These are phyloP conservation scores for Parapristionchus giblindavisi DNA, from an alignment of 2,888 invertebrate species.

Conservation along the genomic window DNA sequence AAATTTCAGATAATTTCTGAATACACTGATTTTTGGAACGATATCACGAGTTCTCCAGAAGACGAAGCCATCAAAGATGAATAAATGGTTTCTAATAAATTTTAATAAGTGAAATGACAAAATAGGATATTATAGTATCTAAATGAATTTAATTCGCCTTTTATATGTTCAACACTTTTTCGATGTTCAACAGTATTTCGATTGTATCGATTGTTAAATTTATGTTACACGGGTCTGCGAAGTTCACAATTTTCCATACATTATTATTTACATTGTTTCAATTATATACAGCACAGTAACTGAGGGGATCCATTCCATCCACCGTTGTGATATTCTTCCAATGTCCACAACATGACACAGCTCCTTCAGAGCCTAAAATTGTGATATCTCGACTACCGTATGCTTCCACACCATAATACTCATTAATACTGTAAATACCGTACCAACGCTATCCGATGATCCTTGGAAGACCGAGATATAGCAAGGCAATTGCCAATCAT, in stretches of 20 bases:
- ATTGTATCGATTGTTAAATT: too few relatives aligned
- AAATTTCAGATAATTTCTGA: neutral
- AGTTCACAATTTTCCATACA: too few relatives aligned
- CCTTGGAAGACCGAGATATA: slow-evolving; percentile 29
- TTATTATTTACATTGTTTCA: too few relatives aligned
- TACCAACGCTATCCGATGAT: neutral
- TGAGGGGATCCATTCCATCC: neutral
- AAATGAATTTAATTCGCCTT: too few relatives aligned
- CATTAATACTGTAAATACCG: neutral
- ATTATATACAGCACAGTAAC: slow-evolving; percentile 17
- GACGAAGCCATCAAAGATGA: too few relatives aligned
- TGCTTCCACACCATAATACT: neutral
- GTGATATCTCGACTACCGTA: neutral
- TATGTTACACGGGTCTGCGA: too few relatives aligned
- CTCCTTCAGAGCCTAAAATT: slow-evolving; percentile 25
- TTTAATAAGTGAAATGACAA: too few relatives aligned
- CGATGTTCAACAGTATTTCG: too few relatives aligned
- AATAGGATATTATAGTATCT: too few relatives aligned
- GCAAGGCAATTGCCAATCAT: slow-evolving; percentile 29
- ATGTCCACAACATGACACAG: slow-evolving; percentile 15
- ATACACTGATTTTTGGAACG: neutral
- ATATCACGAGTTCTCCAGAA: too few relatives aligned
- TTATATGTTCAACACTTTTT: too few relatives aligned
- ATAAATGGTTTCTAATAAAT: too few relatives aligned
- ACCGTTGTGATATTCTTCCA: neutral